Evolutionary conservation across 2,113 vertebrate species (phyloP), one percentile per base, ranked within the genome.

Genomic region (Xenus cinereus): DNA sequence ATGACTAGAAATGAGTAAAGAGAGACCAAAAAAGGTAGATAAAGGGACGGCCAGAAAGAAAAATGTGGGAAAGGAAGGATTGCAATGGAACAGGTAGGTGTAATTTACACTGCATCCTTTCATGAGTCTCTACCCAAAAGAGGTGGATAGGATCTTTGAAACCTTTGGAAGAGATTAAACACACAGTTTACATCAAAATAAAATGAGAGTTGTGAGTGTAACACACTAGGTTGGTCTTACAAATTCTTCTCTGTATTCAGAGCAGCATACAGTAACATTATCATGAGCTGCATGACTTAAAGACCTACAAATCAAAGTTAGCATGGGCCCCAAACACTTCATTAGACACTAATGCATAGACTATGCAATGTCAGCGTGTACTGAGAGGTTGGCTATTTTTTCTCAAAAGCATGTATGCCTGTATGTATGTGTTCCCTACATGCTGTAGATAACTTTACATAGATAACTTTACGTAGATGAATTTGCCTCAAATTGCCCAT

Each of bases 221-320:
- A 57, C 57, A 48, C 27, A 45, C 63, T 23, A 27, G 84, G 16
- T 51, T 73, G 24, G 51, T 92, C 89, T 92, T 95, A 81, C 82
- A 79, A 92, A 41, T 78, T 71, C 53, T 87, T 57, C 32, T 84
- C 56, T 62, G 24, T 78, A 81, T 92, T 95, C 72, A 22, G 56
- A 75, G 62, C 66, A 91, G 69, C 33, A 18, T 56, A 30, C 66
- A 82, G 57, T 84, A 89, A 62, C 16, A 51, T 85, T 79, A 64
- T 24, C 62, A 68, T 77, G 69, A 89, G 37, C 71, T 76, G 37
- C 62, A 72, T 87, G 84, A 87, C 77, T 89, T 84, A 72, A 50
- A 91, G 27, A 39, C 62, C 80, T 91, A 53, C 74, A 91, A 82
- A 93, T 79, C 69, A 79, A 72, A 92, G 77, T 60, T 92, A 93